Evolutionary conservation across 2,113 vertebrate species (phyloP).

Genomic region (Taxidea taxus): DNA sequence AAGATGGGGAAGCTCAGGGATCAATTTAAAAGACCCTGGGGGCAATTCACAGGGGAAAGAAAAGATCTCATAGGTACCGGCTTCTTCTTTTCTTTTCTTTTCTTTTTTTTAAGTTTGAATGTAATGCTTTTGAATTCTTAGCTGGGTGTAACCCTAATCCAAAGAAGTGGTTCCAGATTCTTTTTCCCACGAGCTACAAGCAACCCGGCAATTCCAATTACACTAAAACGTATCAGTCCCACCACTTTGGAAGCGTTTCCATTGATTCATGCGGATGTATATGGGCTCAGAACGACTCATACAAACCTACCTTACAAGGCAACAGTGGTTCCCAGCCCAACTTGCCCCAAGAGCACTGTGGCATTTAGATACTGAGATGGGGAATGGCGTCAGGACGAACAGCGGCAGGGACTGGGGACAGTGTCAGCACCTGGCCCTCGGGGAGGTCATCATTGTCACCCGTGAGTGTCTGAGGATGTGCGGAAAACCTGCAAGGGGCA

Average conservation of each 20-base stretch:
- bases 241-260: not conserved
- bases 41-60: slow-evolving; percentile 54
- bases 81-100: not conserved
- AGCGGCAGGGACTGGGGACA: slow-evolving; percentile 60
- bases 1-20: slow-evolving; percentile 8
- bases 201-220: not conserved
- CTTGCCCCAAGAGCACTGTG: slow-evolving; percentile 79
- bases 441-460: slow-evolving; percentile 63
- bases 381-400: slow-evolving; percentile 70
- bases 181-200: slow-evolving; percentile 41
- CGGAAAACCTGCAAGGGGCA: slow-evolving; percentile 76
- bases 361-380: slow-evolving; percentile 82
- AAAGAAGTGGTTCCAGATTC: slow-evolving; percentile 15
- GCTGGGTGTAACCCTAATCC: slow-evolving; percentile 38
- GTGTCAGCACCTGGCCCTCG: slow-evolving; percentile 79
- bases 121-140: slow-evolving; percentile 51
- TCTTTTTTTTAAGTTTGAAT: not conserved
- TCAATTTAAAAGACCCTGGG: slow-evolving; percentile 59
- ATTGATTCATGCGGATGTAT: not conserved
- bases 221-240: not conserved
- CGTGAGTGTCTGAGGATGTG: slow-evolving; percentile 71
- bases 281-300: not conserved
- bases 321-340: slow-evolving; percentile 79
- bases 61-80: slow-evolving; percentile 53
- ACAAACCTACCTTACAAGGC: slow-evolving; percentile 80